phyloP scores from a whole-genome alignment of 92 coral and sea anemone species.

The Palythoa grandis region DNA sequence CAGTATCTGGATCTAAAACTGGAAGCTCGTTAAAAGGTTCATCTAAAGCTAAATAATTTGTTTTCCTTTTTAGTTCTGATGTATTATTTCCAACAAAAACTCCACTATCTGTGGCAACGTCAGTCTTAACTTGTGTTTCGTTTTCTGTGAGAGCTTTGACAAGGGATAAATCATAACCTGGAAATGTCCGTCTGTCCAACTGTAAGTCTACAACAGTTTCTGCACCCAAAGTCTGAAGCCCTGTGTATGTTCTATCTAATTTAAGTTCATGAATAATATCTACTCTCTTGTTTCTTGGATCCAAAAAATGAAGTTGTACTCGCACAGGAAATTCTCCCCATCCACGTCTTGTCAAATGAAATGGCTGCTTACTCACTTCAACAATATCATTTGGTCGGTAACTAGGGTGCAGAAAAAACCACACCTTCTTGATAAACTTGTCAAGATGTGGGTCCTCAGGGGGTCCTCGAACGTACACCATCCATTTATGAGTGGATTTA shows the following conservation, averaged over 20 bases:
- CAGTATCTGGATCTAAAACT: constrained; percentile 7
- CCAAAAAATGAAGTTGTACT: constrained; percentile 94
- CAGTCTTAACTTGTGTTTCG: not conserved
- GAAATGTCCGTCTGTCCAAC: constrained; percentile 89
- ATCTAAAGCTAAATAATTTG: not conserved
- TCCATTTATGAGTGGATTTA: constrained; percentile 98
- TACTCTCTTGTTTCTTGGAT: constrained; percentile 88
- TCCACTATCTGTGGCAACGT: not conserved
- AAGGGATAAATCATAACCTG: constrained; percentile 55
- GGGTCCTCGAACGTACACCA: constrained; percentile 97
- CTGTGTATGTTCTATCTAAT: constrained; percentile 94
- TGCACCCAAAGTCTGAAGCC: constrained; percentile 97
- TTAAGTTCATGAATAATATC: constrained; percentile 94
- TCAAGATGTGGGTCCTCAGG: constrained; percentile 80
- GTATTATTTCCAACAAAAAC: not conserved
- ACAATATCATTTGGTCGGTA: constrained; percentile 98
- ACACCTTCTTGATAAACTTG: constrained; percentile 84
- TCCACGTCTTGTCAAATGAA: constrained; percentile 94
- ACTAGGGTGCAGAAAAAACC: constrained; percentile 99
- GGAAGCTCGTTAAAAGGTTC: constrained; percentile 21
- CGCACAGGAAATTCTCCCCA: constrained; percentile 99
- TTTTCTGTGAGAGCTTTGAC: not conserved
- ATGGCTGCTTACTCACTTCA: constrained; percentile 93
- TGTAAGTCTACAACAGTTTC: constrained; percentile 97
- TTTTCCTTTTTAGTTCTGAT: not conserved